Conservation (phyloP, 2,113 vertebrate genomes). For the Albula goreensis region DNA sequence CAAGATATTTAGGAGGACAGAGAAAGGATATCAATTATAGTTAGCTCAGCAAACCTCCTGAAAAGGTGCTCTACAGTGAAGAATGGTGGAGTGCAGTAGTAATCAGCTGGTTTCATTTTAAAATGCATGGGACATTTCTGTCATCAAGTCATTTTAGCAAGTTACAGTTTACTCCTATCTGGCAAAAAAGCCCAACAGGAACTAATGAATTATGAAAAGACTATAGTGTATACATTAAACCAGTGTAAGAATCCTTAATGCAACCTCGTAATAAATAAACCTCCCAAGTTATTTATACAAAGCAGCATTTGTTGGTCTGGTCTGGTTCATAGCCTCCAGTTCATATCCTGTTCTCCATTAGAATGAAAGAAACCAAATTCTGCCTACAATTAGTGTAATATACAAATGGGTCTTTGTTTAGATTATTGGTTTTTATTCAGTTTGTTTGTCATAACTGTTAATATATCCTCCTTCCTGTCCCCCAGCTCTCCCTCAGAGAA, state of each 20-base stretch:
- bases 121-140: slow-evolving; percentile 16
- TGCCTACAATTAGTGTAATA: slow-evolving; percentile 14
- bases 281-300: slow-evolving; percentile 51
- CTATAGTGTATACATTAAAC: slow-evolving; percentile 17
- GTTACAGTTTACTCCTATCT: slow-evolving; percentile 38
- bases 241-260: slow-evolving; percentile 48
- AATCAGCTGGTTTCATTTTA: slow-evolving; percentile 65
- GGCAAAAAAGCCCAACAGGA: slow-evolving; percentile 50
- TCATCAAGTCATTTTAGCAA: slow-evolving; percentile 25
- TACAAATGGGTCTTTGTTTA: slow-evolving; percentile 38
- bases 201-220: slow-evolving; percentile 36
- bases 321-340: slow-evolving; percentile 29
- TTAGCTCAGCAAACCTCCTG: slow-evolving; percentile 31
- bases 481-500: not conserved
- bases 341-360: slow-evolving; percentile 42
- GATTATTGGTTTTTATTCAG: slow-evolving; percentile 31
- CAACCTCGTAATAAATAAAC: slow-evolving; percentile 47
- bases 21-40: not conserved
- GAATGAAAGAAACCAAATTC: slow-evolving; percentile 33
- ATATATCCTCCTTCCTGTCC: not conserved
- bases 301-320: slow-evolving; percentile 16
- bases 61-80: slow-evolving; percentile 40
- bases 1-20: too few relatives aligned
- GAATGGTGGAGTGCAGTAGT: slow-evolving; percentile 56
- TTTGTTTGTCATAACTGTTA: slow-evolving; percentile 32